Percentiles rank a stretch among this genome's conserved stretches.
Conservation (phyloP, 2,113 vertebrate species). For the Lichenostomus cassidix region DNA sequence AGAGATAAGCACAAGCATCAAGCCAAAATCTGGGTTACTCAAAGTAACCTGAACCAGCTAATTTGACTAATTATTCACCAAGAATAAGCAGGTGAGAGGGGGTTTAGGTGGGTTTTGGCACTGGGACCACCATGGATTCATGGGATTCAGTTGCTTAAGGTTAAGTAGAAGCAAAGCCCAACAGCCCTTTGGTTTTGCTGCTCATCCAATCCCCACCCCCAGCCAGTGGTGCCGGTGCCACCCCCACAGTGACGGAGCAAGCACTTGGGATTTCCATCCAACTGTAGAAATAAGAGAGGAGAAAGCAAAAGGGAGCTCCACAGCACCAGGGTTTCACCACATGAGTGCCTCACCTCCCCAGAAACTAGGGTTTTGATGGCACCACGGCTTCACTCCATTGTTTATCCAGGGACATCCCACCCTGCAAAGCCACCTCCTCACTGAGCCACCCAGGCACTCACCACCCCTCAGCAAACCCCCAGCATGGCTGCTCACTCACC, state of each 20-base stretch:
- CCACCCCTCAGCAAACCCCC: rapidly evolving
- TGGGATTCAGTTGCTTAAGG: neutral
- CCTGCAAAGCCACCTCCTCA: neutral
- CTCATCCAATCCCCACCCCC: neutral
- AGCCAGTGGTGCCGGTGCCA: rapidly evolving
- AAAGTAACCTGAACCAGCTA: neutral
- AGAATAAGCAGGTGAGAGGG: neutral
- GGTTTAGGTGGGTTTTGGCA: neutral
- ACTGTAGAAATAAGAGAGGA: rapidly evolving
- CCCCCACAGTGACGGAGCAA: rapidly evolving
- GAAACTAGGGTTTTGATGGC: rapidly evolving
- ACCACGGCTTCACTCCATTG: rapidly evolving
- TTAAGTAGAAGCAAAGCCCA: neutral
- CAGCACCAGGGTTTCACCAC: rapidly evolving
- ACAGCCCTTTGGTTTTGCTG: neutral
- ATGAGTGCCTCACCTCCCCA: rapidly evolving
- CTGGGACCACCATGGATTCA: neutral
- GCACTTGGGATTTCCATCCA: rapidly evolving
- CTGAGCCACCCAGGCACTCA: rapidly evolving
- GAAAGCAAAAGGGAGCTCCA: neutral
- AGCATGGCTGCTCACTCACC: constrained; percentile 75
- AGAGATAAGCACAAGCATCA: neutral
- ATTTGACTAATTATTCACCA: neutral
- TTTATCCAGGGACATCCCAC: neutral
- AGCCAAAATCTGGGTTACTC: neutral